These are phyloP conservation scores for Lumbricus terrestris DNA, from an alignment of 2,888 invertebrate genomes.

Conservation along the genomic window DNA sequence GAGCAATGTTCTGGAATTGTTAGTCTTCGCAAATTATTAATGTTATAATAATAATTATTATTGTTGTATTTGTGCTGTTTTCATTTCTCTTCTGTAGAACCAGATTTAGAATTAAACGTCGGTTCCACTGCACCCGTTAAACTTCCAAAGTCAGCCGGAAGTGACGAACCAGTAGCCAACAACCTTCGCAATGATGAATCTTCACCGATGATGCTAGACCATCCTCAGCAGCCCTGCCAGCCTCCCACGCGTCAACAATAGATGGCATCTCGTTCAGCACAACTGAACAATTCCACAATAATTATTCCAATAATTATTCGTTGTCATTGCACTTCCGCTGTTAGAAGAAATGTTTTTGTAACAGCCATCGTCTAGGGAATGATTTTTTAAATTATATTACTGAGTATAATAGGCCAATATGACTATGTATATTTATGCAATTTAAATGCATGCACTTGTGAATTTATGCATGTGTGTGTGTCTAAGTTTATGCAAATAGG, in stretches of 20 bases:
- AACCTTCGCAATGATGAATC: background rate
- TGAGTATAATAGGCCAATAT: background rate
- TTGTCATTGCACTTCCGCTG: no score
- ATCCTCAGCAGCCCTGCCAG: background rate
- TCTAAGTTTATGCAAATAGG: background rate
- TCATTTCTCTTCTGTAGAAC: background rate
- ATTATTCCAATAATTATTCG: no score
- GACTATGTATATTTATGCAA: background rate
- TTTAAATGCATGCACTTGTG: background rate
- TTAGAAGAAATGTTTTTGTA: no score
- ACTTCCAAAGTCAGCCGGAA: background rate
- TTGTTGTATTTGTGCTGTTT: background rate
- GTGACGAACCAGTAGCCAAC: background rate
- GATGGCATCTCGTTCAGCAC: background rate
- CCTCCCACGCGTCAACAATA: background rate
- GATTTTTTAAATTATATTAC: background rate
- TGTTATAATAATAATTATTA: background rate
- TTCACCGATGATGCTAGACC: background rate
- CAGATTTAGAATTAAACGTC: background rate
- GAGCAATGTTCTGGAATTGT: no score
- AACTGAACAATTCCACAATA: no score
- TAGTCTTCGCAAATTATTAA: no score
- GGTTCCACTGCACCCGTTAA: background rate
- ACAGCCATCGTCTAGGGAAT: no score
- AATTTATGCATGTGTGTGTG: background rate